Percentiles rank a stretch among this genome's conserved stretches.
Conservation (phyloP, 2,888 invertebrate species). For the Mechanitis mazaeus region DNA sequence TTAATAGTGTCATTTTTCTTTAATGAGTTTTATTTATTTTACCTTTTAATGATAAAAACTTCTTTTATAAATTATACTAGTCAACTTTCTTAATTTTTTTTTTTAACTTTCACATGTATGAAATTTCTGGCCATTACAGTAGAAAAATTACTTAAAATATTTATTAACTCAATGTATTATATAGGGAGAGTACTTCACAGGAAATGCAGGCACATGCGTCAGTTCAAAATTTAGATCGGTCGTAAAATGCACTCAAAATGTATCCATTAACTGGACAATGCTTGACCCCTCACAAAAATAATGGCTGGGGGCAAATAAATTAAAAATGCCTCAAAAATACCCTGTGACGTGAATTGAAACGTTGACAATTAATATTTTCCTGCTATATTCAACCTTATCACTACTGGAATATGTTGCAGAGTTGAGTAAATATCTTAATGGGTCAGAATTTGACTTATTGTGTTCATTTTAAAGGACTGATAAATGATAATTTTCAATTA, state of each 20-base stretch:
- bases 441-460: background rate
- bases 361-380: conserved; percentile 3
- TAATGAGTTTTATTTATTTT: too few relatives aligned
- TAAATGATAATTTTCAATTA: background rate
- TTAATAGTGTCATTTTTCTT: too few relatives aligned
- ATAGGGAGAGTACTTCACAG: conserved; percentile 16
- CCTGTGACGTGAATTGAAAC: conserved; percentile 48
- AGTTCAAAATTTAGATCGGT: conserved; percentile 49
- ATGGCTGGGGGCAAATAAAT: conserved; percentile 73
- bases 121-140: too few relatives aligned
- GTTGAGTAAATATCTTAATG: background rate
- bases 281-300: conserved; percentile 73
- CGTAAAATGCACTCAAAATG: conserved; percentile 63
- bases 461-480: too few relatives aligned
- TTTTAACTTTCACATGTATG: too few relatives aligned
- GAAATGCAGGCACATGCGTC: conserved; percentile 27
- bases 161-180: too few relatives aligned
- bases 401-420: background rate
- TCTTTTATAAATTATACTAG: too few relatives aligned
- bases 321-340: conserved; percentile 74
- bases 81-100: too few relatives aligned
- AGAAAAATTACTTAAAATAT: too few relatives aligned
- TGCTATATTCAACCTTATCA: conserved; percentile 6
- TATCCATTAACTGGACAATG: conserved; percentile 44
- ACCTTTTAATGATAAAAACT: too few relatives aligned